Evolutionary conservation across 2,888 invertebrate genomes (phyloP).

Genomic region (Dynastes tityus): DNA sequence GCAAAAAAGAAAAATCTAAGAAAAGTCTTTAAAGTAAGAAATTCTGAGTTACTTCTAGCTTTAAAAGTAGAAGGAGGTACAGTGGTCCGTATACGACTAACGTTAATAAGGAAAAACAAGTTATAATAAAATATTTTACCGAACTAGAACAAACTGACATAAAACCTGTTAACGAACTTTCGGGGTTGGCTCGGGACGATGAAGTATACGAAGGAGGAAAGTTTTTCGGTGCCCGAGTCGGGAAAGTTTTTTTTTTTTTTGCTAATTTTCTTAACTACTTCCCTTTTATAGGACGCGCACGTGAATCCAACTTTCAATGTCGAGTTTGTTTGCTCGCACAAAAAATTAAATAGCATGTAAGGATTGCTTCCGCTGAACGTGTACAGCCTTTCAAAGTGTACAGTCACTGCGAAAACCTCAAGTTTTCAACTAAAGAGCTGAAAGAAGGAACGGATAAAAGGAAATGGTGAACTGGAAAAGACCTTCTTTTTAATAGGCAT

Average conservation of each 20-base stretch:
- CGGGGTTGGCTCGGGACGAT: background rate
- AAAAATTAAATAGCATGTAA: conserved; percentile 21
- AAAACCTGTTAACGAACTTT: conserved; percentile 45
- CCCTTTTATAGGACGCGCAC: conserved; percentile 27
- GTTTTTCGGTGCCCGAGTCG: conserved; percentile 23
- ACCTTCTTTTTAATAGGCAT: no score
- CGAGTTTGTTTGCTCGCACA: conserved; percentile 9
- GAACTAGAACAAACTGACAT: conserved; percentile 36
- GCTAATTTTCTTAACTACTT: conserved; percentile 40
- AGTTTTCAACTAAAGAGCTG: background rate
- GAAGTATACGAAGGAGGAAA: background rate
- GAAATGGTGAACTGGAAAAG: no score
- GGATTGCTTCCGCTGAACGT: background rate
- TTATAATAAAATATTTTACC: conserved; percentile 40
- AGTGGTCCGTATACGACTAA: background rate
- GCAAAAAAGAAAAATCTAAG: no score
- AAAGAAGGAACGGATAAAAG: no score
- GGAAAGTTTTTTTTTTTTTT: conserved; percentile 29
- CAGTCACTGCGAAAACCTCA: background rate
- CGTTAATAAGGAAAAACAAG: conserved; percentile 33
- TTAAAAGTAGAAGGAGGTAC: background rate
- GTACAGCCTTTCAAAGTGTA: background rate
- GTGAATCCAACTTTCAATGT: conserved; percentile 35
- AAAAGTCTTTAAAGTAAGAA: no score
- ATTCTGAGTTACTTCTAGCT: no score